Conservation (phyloP, 2,113 vertebrate species). For the Aldabrachelys gigantea region DNA sequence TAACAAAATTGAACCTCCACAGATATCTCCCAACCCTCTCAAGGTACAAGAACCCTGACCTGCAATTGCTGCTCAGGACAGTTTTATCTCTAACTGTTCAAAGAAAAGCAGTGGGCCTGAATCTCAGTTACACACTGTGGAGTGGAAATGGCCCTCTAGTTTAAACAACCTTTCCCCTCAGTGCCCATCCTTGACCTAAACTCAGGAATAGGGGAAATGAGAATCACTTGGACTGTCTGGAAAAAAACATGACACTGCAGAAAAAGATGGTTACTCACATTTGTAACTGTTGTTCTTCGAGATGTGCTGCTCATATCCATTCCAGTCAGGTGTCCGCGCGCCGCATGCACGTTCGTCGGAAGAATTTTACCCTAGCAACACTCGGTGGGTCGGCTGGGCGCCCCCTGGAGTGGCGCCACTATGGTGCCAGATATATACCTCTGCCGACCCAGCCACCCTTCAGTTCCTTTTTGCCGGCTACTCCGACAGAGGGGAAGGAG, state of each 20-base stretch:
- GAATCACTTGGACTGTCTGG: not conserved
- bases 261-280: not conserved
- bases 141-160: not conserved
- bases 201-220: not conserved
- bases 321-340: too few relatives aligned
- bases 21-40: conserved; percentile 44
- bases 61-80: conserved; percentile 34
- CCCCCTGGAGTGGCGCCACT: too few relatives aligned
- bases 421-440: too few relatives aligned
- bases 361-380: too few relatives aligned
- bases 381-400: too few relatives aligned
- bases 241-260: not conserved
- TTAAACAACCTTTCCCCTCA: not conserved
- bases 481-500: too few relatives aligned
- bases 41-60: conserved; percentile 52
- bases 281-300: too few relatives aligned
- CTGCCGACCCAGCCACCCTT: too few relatives aligned
- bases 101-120: not conserved
- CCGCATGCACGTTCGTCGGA: too few relatives aligned
- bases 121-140: not conserved
- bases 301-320: too few relatives aligned
- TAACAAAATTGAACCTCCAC: conserved; percentile 45
- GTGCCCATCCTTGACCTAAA: not conserved
- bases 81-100: conserved; percentile 31
- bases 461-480: too few relatives aligned